A percentile compares a stretch with the other conserved stretches of the same genome.
Conservation (phyloP, 2,888 invertebrate species). For the Isoperla grammatica region DNA sequence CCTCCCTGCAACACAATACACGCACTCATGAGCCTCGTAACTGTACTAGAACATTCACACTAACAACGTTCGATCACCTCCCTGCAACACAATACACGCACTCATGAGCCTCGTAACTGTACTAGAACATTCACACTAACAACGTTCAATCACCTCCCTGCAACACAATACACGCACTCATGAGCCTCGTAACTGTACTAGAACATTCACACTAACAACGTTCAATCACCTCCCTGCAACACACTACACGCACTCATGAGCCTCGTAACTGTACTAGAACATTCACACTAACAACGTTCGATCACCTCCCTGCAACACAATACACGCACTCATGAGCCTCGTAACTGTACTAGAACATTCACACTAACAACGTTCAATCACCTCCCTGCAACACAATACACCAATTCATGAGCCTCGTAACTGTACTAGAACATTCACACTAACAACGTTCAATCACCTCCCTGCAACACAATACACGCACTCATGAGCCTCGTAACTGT, state of each 20-base stretch:
- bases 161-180: constrained; percentile 36
- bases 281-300: constrained; percentile 59
- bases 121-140: too few species aligned
- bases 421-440: too few species aligned
- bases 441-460: constrained; percentile 89
- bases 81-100: constrained; percentile 49
- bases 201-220: constrained; percentile 49
- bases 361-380: constrained; percentile 72
- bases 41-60: too few species aligned
- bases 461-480: constrained; percentile 49
- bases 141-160: constrained; percentile 95
- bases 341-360: too few species aligned
- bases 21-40: too few species aligned
- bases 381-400: constrained; percentile 64
- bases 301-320: constrained; percentile 79
- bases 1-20: constrained; percentile 64
- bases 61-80: constrained; percentile 89
- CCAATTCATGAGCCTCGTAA: too few species aligned
- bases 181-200: too few species aligned
- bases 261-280: too few species aligned
- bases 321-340: too few species aligned
- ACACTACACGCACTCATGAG: too few species aligned
- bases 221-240: constrained; percentile 89
- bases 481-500: too few species aligned
- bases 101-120: too few species aligned